phyloP scores from a whole-genome alignment of 2,888 invertebrate genomes.

The Acanthosoma haemorrhoidale region DNA sequence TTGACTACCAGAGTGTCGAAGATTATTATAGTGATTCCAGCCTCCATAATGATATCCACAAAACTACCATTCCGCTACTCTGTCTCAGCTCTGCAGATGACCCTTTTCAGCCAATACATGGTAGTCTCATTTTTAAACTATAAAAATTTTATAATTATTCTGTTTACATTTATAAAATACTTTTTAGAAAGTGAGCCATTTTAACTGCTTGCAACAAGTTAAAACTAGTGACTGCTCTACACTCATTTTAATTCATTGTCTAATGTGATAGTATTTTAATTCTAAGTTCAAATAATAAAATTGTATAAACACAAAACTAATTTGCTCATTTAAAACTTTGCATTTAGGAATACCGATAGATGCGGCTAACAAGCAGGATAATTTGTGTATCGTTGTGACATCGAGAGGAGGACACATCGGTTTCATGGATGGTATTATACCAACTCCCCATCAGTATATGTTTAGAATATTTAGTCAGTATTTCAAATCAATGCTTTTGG shows the following conservation, averaged over 20 bases:
- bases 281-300: too few species aligned
- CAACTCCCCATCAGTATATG: conserved; percentile 57
- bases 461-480: conserved; percentile 58
- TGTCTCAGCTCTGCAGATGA: conserved; percentile 84
- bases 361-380: conserved; percentile 55
- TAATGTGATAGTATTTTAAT: too few species aligned
- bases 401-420: conserved; percentile 76
- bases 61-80: conserved; percentile 68
- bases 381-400: conserved; percentile 66
- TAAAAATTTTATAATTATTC: too few species aligned
- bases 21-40: conserved; percentile 73
- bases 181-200: too few species aligned
- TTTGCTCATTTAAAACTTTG: conserved; percentile 25
- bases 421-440: conserved; percentile 72
- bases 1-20: conserved; percentile 72
- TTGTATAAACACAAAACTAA: too few species aligned
- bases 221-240: too few species aligned
- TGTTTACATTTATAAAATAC: too few species aligned
- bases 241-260: too few species aligned
- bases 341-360: conserved; percentile 59
- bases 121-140: too few species aligned
- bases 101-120: conserved; percentile 74
- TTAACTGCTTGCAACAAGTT: too few species aligned
- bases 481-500: conserved; percentile 55
- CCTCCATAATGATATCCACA: conserved; percentile 65